Base-by-base conservation (phyloP, 2,113 vertebrate genomes). In the Poecile atricapillus region DNA sequence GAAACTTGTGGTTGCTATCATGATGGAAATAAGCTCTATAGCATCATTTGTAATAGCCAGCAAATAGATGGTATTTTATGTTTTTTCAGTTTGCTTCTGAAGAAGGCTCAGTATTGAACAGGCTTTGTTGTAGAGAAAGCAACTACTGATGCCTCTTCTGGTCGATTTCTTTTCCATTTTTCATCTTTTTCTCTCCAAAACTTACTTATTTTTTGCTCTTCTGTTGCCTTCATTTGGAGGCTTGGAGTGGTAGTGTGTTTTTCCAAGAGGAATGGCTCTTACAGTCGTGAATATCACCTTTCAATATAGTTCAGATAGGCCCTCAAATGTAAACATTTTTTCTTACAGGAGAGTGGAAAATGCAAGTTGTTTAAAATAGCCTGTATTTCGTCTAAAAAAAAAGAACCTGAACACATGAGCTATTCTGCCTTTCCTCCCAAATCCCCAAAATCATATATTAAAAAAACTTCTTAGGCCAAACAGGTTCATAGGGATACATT, bases 241-340 rank as follows among this genome's bases (percentile, higher is more conserved):
- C 60, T 92, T 83, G 47, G 76, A 95, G 55, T 83, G 64, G 37
- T 50, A 80, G 39, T 50, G 28, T 83, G 46, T 74, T 91, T 96
- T 96, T 90, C 88, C 63, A 87, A 91, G 63, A 92, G 39, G 24
- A 94, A 92, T 84, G 75, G 63, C 83, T 91, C 64, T 95, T 96
- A 90, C 46, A 94, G n/a, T 96, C 93, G 92, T 64, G 75, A 94
- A 74, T 91, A 95, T 80, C 93, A 93, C 81, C 75, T 83, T 97
- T 86, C 89, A 80, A 77, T 78, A 50, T 41, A 92, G 83, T 96
- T 96, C 78, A 97, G 67, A 75, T 47, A 64, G 41, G 15, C 50
- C 89, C 53, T 79, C 6, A 16, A 79, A 70, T 14, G 5, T 31
- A 94, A 92, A 83, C n/a, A 97, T n/a, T 41, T 28, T 90, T 94